Base-by-base conservation (phyloP, 92 coral and sea anemone genomes). In the Zoanthus sociatus region DNA sequence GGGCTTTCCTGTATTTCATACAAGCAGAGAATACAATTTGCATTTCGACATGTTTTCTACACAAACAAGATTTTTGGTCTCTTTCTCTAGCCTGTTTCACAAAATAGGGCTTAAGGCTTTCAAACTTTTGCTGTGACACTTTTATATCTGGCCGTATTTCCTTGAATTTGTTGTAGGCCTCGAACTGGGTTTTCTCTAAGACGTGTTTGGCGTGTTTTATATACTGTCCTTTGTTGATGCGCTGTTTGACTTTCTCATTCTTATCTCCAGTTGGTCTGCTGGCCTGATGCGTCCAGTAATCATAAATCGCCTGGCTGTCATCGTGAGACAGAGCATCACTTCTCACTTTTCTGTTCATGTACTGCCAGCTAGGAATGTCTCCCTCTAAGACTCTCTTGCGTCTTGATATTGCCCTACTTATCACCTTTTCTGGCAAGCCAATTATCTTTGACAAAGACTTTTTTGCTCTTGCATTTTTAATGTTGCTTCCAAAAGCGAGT, bases 231-330 rank as follows among this genome's bases (percentile, higher is more conserved):
- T 37, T 33, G 76, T 71, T 71, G 48, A 71, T 71, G 48, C 21
- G 17, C n/a, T 71, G 76, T 33, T 33, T 37, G 3, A 33, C 76
- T 71, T 71, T 33, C 51, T 11, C 76, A 71, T 71, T 12, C 17
- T 30, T 30, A 69, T 69, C 73, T 69, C 73, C 73, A 31, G 73
- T 69, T 69, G 73, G 51, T 71, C 76, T 71, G 76, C 76, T 71
- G 48, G 53, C 48, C 76, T 71, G 16, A 71, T 42, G 76, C 50
- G 3, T 42, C 76, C 76, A 37, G 76, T 71, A 71, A 71, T 71
- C 76, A 71, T 33, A 71, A 21, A 71, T 71, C 50, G 50, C 76
- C 50, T 71, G 76, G 76, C 76, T 71, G 37, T 32, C 76, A 9
- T 14, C 10, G 50, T 37, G 26, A 71, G 50, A 32, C 18, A 71